phyloP scores from a whole-genome alignment of 2,888 invertebrate species.

The Melinopterus prodromus region DNA sequence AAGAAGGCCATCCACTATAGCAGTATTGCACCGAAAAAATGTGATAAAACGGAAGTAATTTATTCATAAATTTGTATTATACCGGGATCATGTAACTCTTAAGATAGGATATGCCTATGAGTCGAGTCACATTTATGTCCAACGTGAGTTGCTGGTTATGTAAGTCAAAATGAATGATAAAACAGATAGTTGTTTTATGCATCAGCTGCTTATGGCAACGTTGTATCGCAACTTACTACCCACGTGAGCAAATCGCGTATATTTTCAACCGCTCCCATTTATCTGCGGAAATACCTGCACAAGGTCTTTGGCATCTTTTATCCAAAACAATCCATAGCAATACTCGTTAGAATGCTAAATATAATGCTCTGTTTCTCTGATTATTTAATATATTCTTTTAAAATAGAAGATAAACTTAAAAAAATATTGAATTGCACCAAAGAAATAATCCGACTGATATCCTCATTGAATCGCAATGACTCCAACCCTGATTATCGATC shows the following conservation, averaged over 20 bases:
- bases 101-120: not conserved
- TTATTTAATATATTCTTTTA: too few species aligned
- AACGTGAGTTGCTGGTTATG: not conserved
- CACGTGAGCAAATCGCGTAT: slow-evolving; percentile 30
- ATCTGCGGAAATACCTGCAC: slow-evolving; percentile 29
- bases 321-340: not conserved
- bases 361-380: too few species aligned
- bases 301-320: slow-evolving; percentile 33
- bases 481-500: too few species aligned
- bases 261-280: slow-evolving; percentile 30
- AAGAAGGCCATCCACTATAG: not conserved
- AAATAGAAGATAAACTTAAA: too few species aligned
- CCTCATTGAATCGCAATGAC: too few species aligned
- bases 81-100: not conserved
- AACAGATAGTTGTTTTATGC: slow-evolving; percentile 4
- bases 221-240: slow-evolving; percentile 19
- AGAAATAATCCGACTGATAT: too few species aligned
- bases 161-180: slow-evolving; percentile 4
- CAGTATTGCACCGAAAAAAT: not conserved
- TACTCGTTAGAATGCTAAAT: not conserved
- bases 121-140: not conserved
- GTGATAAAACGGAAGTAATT: not conserved
- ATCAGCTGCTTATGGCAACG: slow-evolving; percentile 4
- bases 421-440: too few species aligned
- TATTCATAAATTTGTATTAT: not conserved